Evolutionary conservation across 2,888 invertebrate genomes (phyloP), one percentile per base, ranked within the genome.

Genomic region (Ptycholaimellus sp.): DNA sequence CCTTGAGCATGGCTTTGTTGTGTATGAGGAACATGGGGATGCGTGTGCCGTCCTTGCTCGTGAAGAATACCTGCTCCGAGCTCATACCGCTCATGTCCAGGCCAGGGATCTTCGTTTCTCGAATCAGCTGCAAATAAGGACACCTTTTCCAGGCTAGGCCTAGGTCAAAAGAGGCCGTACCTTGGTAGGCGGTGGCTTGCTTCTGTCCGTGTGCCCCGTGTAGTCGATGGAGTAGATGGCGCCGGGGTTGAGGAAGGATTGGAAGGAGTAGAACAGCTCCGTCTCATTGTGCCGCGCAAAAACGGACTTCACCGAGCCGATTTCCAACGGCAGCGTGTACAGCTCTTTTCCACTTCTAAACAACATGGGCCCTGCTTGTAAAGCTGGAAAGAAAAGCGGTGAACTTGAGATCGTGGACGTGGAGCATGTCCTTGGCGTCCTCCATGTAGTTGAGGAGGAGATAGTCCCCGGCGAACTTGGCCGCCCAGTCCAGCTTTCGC

Each of bases 341-440:
- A n/a, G n/a, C n/a, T n/a, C n/a, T n/a, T n/a, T n/a, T n/a, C n/a
- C n/a, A n/a, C n/a, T n/a, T n/a, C n/a, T n/a, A n/a, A n/a, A n/a
- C n/a, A n/a, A n/a, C n/a, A n/a, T n/a, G n/a, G n/a, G n/a, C n/a
- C n/a, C n/a, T n/a, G n/a, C n/a, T n/a, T n/a, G n/a, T n/a, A n/a
- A n/a, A n/a, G n/a, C n/a, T n/a, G n/a, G n/a, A n/a, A n/a, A n/a
- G n/a, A n/a, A n/a, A n/a, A n/a, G n/a, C n/a, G n/a, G n/a, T n/a
- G 11, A 70, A 69, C 37, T 65, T 61, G 48, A 82, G 61, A 44
- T 70, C 71, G 60, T 78, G 73, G 9, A 90, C 65, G 65, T 80
- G 76, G 34, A 93, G 66, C 3, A 74, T 71, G 59, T 74, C 83
- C 70, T 87, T 87, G 7, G 90, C 90, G 67, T 93, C 83, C 55